Base-by-base conservation (phyloP, 92 coral and sea anemone genomes). In the Porites lobata region DNA sequence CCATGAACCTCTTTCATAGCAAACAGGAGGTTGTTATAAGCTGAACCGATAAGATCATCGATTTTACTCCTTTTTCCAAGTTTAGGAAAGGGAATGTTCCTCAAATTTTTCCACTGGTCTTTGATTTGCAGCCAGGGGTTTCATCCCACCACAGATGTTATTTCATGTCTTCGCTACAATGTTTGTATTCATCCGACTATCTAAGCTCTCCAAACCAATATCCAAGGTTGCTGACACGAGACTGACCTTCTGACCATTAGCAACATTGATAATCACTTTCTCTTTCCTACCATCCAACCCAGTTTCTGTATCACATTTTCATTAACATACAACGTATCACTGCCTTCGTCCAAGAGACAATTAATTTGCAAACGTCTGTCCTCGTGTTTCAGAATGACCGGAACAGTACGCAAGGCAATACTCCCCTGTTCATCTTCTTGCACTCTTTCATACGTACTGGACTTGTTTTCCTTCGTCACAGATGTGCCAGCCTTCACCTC, bases 131-230 rank as follows among this genome's bases (percentile, higher is more conserved):
- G 59, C 59, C 59, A 54, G 59, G 10, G 6, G 59, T 54, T 54
- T 54, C 59, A 54, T 54, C 59, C 14, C 59, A 3, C 59, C 12
- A 54, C 59, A 9, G 14, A 54, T 54, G 14, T 12, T 54, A 12
- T 80, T 22, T 9, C 76, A 80, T 51, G 75, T 65, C 22, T 64
- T 77, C 6, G 92, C 94, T 19, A 66, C 47, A 22, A 87, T 87
- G 14, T 50, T 72, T 91, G 81, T 88, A 87, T 26, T 79, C 86
- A 17, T 77, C 38, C 80, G 81, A 21, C 92, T 85, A 69, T 92
- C 81, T 12, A 20, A 29, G 38, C 92, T 92, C 61, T 92, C 92
- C 50, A 92, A 85, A 9, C 84, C 90, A 75, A 88, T 84, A 54
- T 78, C 62, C 59, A 86, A 65, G 8, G 88, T 82, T 22, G 88